Percentiles rank a stretch among this genome's conserved stretches.
phyloP scores from a whole-genome alignment of 2,113 vertebrate genomes.

The Bos indicus region DNA sequence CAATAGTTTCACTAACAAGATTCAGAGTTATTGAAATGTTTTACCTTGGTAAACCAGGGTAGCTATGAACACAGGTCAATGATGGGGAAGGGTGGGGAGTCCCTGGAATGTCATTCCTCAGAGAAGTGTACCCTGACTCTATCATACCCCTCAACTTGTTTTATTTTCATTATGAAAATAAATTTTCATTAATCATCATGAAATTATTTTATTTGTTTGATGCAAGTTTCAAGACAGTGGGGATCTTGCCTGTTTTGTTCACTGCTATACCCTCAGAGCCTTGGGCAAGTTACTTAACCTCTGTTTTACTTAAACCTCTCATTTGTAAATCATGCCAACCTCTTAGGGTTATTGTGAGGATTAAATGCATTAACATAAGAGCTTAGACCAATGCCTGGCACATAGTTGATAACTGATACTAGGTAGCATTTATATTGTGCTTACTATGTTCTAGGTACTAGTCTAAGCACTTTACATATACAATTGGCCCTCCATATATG shows the following conservation, averaged over 20 bases:
- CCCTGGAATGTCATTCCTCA: not conserved
- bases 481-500: not conserved
- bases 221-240: not conserved
- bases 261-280: not conserved
- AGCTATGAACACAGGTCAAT: not conserved
- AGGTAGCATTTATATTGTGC: not conserved
- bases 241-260: not conserved
- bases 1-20: not conserved
- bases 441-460: not conserved
- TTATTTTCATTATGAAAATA: not conserved
- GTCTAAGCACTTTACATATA: not conserved
- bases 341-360: not conserved
- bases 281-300: not conserved
- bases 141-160: not conserved
- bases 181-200: not conserved
- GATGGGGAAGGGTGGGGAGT: not conserved
- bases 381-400: not conserved
- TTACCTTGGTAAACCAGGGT: not conserved
- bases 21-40: not conserved
- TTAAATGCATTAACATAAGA: not conserved
- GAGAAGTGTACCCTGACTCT: not conserved
- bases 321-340: not conserved
- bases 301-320: not conserved
- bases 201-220: constrained; percentile 11
- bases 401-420: not conserved